Evolutionary conservation across 1,140 invertebrate genomes (phyloP).

Genomic region (Papilio glaucus): DNA sequence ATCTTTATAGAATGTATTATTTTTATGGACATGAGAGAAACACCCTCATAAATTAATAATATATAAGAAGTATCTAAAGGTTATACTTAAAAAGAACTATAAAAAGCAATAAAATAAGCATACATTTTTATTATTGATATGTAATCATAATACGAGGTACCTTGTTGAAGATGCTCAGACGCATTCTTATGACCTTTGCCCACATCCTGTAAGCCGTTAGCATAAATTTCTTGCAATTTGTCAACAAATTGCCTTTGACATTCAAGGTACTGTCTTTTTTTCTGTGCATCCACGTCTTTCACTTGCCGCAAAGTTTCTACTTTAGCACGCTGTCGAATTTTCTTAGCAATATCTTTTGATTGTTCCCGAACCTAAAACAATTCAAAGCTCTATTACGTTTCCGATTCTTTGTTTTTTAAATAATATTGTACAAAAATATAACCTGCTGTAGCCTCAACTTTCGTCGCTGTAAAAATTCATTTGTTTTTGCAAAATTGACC

Average conservation of each 20-base stretch:
- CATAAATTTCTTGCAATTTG: slow-evolving; percentile 67
- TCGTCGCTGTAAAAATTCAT: slow-evolving; percentile 76
- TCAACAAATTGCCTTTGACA: slow-evolving; percentile 69
- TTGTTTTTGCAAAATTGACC: slow-evolving; percentile 72
- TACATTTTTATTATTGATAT: neutral
- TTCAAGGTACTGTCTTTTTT: slow-evolving; percentile 69
- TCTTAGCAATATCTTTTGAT: slow-evolving; percentile 80
- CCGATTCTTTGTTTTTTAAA: neutral
- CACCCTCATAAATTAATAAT: no score
- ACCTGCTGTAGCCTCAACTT: slow-evolving; percentile 81
- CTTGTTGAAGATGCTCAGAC: slow-evolving; percentile 52
- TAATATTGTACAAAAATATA: slow-evolving; percentile 53
- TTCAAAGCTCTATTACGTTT: neutral
- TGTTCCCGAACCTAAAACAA: slow-evolving; percentile 78
- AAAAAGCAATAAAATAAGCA: neutral
- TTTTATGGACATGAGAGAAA: no score
- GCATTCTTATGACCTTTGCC: slow-evolving; percentile 70
- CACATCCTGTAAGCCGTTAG: slow-evolving; percentile 67
- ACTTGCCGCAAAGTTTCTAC: slow-evolving; percentile 68
- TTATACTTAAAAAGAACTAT: neutral
- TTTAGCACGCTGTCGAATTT: slow-evolving; percentile 76
- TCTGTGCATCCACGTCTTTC: slow-evolving; percentile 58
- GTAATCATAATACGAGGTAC: slow-evolving; percentile 39
- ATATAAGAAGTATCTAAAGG: no score
- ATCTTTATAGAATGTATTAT: no score